A percentile compares a stretch with the other conserved stretches of the same genome.
phyloP scores from a whole-genome alignment of 2,113 vertebrate species.

The Fregetta grallaria region DNA sequence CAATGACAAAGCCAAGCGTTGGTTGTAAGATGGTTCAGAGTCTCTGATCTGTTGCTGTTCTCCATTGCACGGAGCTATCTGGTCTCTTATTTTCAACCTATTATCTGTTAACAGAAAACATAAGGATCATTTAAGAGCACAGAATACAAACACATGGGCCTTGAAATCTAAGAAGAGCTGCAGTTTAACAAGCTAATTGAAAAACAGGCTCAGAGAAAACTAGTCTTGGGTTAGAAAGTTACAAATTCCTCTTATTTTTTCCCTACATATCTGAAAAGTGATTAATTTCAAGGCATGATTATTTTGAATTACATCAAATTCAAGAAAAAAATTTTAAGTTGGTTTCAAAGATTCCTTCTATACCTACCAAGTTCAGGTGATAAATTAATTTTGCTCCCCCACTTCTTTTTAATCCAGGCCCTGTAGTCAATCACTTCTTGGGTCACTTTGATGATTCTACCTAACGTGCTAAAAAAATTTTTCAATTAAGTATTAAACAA shows the following conservation, averaged over 20 bases:
- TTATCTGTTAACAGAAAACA: conserved; percentile 63
- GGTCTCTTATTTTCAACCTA: conserved; percentile 74
- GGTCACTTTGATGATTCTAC: conserved; percentile 95
- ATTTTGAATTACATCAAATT: conserved; percentile 7
- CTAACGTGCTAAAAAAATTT: conserved; percentile 84
- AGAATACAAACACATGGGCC: background rate
- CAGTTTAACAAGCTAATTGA: conserved; percentile 8
- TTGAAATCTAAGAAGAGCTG: background rate
- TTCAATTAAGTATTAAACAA: conserved; percentile 17
- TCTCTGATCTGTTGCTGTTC: conserved; percentile 78
- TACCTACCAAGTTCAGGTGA: conserved; percentile 74
- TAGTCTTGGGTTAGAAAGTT: background rate
- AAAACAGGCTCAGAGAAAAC: background rate
- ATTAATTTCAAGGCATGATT: background rate
- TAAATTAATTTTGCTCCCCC: conserved; percentile 76
- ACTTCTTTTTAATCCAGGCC: conserved; percentile 91
- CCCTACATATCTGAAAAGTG: background rate
- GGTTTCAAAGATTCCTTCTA: background rate
- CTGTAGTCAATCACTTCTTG: conserved; percentile 96
- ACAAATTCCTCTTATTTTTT: background rate
- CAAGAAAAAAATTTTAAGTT: background rate
- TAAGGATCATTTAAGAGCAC: background rate
- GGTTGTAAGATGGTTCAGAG: conserved; percentile 76
- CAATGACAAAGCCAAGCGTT: conserved; percentile 85
- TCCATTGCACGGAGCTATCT: conserved; percentile 33